Percentiles rank a stretch among this genome's conserved stretches.
Conservation (phyloP, 2,888 invertebrate genomes). For the Aporophyla lueneburgensis region DNA sequence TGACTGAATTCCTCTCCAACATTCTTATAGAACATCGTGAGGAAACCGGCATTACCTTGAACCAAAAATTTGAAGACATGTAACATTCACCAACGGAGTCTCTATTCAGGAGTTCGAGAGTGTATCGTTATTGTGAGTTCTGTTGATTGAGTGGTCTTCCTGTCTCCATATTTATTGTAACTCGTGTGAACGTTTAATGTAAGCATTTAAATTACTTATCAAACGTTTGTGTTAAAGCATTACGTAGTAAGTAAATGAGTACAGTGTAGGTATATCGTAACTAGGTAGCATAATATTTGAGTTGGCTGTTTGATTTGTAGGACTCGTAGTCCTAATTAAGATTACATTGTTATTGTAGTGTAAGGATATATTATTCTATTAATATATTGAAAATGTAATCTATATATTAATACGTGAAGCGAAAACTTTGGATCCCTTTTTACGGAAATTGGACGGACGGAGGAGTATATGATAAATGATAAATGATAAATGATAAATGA, state of each 20-base stretch:
- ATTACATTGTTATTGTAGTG: constrained; percentile 16
- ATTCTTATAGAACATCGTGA: not conserved
- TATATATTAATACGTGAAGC: no score
- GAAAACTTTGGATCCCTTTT: no score
- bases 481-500: no score
- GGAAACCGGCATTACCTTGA: not conserved
- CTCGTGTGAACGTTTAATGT: constrained; percentile 43
- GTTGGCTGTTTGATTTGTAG: constrained; percentile 48
- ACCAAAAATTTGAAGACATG: not conserved
- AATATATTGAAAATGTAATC: not conserved
- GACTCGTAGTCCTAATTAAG: constrained; percentile 42
- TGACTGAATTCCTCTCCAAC: not conserved
- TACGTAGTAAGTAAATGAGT: constrained; percentile 39
- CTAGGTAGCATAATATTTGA: constrained; percentile 54
- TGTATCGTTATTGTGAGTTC: not conserved
- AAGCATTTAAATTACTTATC: constrained; percentile 35
- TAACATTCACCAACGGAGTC: not conserved
- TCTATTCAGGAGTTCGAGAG: no score
- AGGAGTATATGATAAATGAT: no score
- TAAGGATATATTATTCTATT: not conserved
- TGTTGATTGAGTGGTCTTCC: constrained; percentile 20
- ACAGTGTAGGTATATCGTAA: constrained; percentile 41
- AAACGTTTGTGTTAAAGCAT: constrained; percentile 32
- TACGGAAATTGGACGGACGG: no score
- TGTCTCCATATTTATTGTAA: constrained; percentile 13